A percentile compares a stretch with the other conserved stretches of the same genome.
Evolutionary conservation across 2,888 invertebrate genomes (phyloP).

Genomic region (Drosophila anomelani): DNA sequence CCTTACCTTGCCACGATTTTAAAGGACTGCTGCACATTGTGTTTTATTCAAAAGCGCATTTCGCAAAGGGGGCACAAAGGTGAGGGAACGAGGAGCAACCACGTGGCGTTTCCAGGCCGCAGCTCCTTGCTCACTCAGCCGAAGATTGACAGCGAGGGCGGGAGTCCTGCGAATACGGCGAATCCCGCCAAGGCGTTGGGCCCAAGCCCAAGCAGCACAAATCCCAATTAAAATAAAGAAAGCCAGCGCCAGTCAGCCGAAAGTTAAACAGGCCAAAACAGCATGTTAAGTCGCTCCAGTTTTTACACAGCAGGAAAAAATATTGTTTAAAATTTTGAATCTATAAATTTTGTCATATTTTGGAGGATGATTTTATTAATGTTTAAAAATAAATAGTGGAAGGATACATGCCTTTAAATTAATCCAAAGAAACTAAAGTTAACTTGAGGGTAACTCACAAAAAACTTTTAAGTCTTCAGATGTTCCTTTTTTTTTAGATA

Average conservation of each 20-base stretch:
- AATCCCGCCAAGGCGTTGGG: slow-evolving; percentile 60
- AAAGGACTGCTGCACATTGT: slow-evolving; percentile 63
- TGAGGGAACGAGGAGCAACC: slow-evolving; percentile 42
- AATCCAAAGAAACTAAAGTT: background rate
- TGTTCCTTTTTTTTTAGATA: background rate
- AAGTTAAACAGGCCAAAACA: slow-evolving; percentile 63
- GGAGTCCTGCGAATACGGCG: slow-evolving; percentile 25
- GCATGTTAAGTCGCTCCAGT: slow-evolving; percentile 52
- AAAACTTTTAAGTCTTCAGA: background rate
- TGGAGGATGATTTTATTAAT: background rate
- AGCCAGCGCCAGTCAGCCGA: slow-evolving; percentile 68
- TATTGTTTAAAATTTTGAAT: background rate
- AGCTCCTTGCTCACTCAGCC: slow-evolving; percentile 54
- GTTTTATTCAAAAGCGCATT: slow-evolving; percentile 76
- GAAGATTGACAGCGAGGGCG: slow-evolving; percentile 44
- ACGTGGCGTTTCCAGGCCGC: slow-evolving; percentile 38
- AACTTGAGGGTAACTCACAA: background rate
- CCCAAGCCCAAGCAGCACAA: slow-evolving; percentile 48
- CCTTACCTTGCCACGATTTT: background rate
- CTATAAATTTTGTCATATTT: background rate
- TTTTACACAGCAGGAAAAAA: slow-evolving; percentile 8
- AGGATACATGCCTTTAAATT: too few species aligned
- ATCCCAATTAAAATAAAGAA: slow-evolving; percentile 79
- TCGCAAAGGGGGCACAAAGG: slow-evolving; percentile 54
- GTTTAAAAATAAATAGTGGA: background rate